Base-by-base conservation (phyloP, 2,888 invertebrate species). In the Agonopterix arenella region DNA sequence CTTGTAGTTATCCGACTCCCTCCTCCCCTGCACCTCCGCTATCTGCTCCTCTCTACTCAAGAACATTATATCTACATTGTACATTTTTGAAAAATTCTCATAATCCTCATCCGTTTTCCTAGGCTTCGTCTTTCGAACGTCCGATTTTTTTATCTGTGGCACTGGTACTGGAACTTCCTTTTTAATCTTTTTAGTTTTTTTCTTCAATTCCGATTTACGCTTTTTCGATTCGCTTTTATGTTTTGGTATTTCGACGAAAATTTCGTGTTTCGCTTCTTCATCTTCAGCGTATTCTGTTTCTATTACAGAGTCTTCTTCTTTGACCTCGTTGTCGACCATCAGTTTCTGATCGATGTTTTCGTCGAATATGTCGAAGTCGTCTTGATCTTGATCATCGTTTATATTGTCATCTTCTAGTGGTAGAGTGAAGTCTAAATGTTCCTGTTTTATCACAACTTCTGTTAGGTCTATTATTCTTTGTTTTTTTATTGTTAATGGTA, bases 81-180 rank as follows among this genome's bases (percentile, higher is more conserved):
- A 52, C 8, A 50, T 43, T 13, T 47, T 57, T 2, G 55, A 48
- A 38, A 57, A 57, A 2, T 45, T 50, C 0, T 51, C 52, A 37
- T 58, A 56, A 46, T 58, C 58, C 7, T 56, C 58, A 8, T 58
- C 58, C 0, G 54, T 54, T 13, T 57, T 57, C n/a, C 55, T 55
- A 1, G 52, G 49, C 13, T 50, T 52, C 0, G 50, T 53, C 28
- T 54, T 54, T 36, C 47, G 48, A 18, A 50, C 46, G 18, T 50
- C 50, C 45, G 53, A 53, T 7, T 48, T 38, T 2, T 48, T 45
- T 4, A 28, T 28, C 11, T 53, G 49, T 18, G 55, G 55, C 37
- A 50, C 49, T 36, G 16, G 8, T 9, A 40, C n/a, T n/a, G n/a
- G n/a, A 13, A 13, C 13, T 37, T 55, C 53, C 42, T 51, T 44